Conservation (phyloP, 2,797 vertebrate genomes). For the Lerista edwardsae region DNA sequence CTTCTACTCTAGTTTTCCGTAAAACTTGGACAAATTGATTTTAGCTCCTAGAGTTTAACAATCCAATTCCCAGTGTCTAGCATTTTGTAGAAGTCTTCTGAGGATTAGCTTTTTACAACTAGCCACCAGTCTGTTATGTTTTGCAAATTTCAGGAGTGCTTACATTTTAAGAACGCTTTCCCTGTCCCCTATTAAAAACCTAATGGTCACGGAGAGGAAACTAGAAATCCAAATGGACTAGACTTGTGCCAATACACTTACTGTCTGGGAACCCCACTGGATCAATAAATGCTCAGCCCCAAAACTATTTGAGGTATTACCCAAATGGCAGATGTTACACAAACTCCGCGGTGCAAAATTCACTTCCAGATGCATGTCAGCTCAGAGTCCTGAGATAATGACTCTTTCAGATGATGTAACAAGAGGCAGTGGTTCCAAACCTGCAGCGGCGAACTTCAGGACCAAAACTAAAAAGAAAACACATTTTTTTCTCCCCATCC, state of each 20-base stretch:
- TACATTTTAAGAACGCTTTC: background rate
- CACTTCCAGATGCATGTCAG: slow-evolving; percentile 19
- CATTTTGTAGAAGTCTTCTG: background rate
- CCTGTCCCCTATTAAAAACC: background rate
- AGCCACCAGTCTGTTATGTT: background rate
- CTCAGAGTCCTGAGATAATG: slow-evolving; percentile 29
- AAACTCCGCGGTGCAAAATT: background rate
- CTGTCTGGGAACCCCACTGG: background rate
- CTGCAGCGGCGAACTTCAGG: slow-evolving; percentile 12
- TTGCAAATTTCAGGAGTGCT: background rate
- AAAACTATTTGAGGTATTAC: background rate
- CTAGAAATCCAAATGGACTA: background rate
- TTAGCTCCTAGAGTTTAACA: background rate
- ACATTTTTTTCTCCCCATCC: slow-evolving; percentile 9
- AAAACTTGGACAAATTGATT: background rate
- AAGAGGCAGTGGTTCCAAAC: slow-evolving; percentile 38
- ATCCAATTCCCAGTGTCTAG: background rate
- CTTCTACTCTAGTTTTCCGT: background rate
- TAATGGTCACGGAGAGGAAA: background rate
- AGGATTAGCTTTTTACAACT: background rate
- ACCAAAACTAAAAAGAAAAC: slow-evolving; percentile 11
- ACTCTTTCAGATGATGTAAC: slow-evolving; percentile 36
- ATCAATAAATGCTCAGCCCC: background rate
- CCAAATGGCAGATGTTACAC: background rate
- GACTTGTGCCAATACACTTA: background rate